Percentiles rank a stretch among this genome's conserved stretches.
phyloP scores from a whole-genome alignment of 2,888 invertebrate genomes.

The Rosalia funebris region DNA sequence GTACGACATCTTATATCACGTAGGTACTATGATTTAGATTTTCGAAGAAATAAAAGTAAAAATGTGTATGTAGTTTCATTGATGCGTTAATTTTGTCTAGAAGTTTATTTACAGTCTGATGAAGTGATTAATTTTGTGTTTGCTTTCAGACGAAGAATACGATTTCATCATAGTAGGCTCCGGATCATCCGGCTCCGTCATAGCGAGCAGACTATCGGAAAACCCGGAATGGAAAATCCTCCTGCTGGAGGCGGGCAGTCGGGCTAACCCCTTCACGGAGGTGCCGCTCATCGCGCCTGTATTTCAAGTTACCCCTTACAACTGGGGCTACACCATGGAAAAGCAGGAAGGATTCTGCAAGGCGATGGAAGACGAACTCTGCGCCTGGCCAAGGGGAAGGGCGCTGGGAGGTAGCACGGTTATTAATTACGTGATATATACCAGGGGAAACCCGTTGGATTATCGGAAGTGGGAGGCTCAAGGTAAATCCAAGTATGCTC shows the following conservation, averaged over 20 bases:
- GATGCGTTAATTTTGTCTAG: no score
- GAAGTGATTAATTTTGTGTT: no score
- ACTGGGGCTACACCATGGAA: slow-evolving; percentile 63
- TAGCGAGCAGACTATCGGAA: slow-evolving; percentile 66
- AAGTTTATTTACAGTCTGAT: no score
- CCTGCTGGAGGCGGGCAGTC: slow-evolving; percentile 54
- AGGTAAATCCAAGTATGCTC: slow-evolving; percentile 26
- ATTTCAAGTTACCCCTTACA: slow-evolving; percentile 60
- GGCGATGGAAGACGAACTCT: slow-evolving; percentile 37
- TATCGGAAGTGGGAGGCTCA: slow-evolving; percentile 72
- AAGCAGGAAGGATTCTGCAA: slow-evolving; percentile 44
- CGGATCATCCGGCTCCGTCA: slow-evolving; percentile 66
- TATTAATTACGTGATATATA: slow-evolving; percentile 67
- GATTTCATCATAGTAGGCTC: slow-evolving; percentile 66
- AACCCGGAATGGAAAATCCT: slow-evolving; percentile 58
- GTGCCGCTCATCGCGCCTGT: slow-evolving; percentile 58
- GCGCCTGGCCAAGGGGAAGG: slow-evolving; percentile 67
- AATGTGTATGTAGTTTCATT: no score
- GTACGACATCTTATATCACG: no score
- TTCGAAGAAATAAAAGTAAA: no score
- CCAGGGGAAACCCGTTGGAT: slow-evolving; percentile 71
- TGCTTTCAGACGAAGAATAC: slow-evolving; percentile 47
- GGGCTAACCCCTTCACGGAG: slow-evolving; percentile 59
- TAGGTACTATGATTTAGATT: no score
- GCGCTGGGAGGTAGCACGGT: slow-evolving; percentile 67